These are phyloP conservation scores for Temnothorax rugatulus DNA, from an alignment of 2,888 invertebrate species.

Conservation along the genomic window DNA sequence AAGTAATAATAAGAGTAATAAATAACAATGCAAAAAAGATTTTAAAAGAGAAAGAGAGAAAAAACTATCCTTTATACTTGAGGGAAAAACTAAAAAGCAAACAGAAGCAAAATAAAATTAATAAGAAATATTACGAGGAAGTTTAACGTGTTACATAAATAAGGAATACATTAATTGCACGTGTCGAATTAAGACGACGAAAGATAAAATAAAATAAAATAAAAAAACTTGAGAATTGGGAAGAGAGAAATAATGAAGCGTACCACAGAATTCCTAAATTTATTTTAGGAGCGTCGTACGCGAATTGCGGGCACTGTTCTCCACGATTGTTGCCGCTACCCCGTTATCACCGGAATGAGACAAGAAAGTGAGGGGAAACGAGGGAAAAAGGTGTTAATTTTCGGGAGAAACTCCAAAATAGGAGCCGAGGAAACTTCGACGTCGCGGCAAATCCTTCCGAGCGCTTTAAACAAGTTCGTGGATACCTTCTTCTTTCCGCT, in stretches of 20 bases:
- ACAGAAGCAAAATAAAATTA: conserved; percentile 9
- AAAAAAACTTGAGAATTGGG: background rate
- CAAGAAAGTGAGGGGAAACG: conserved; percentile 12
- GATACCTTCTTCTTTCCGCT: background rate
- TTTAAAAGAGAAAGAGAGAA: background rate
- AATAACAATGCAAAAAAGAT: background rate
- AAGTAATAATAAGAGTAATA: background rate
- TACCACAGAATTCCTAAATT: background rate
- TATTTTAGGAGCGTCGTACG: background rate
- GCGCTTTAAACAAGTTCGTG: conserved; percentile 23
- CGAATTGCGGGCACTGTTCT: background rate
- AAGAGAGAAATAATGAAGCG: background rate
- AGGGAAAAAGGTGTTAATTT: conserved; percentile 31
- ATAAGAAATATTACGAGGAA: background rate
- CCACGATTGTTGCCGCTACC: background rate
- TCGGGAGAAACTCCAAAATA: background rate
- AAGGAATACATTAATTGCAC: conserved; percentile 9
- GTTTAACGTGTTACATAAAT: background rate
- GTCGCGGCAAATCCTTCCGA: background rate
- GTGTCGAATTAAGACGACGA: background rate
- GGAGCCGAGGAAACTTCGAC: background rate
- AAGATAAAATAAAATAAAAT: background rate
- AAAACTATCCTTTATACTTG: background rate
- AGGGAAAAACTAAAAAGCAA: background rate
- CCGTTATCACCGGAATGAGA: background rate